Percentiles rank a stretch among this genome's conserved stretches.
These are phyloP conservation scores for Halotydeus destructor DNA, from an alignment of 1,140 invertebrate genomes.

Conservation along the genomic window DNA sequence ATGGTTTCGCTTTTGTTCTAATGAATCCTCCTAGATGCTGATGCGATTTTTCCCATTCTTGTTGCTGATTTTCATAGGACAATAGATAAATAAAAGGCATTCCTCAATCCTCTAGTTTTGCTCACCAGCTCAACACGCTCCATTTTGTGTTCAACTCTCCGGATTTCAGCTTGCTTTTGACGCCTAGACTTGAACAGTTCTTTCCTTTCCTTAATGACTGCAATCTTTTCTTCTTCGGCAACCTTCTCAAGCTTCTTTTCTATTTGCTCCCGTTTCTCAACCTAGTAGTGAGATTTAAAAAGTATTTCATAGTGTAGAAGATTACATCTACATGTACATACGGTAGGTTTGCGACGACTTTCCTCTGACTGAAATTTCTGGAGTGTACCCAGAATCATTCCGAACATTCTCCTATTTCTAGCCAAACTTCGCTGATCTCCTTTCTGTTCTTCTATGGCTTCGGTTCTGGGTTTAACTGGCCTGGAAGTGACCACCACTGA, in stretches of 20 bases:
- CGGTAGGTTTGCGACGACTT: constrained; percentile 51
- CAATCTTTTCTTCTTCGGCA: constrained; percentile 61
- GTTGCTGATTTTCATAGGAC: constrained; percentile 27
- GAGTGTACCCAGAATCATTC: constrained; percentile 70
- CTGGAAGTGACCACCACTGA: constrained; percentile 26
- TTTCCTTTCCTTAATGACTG: constrained; percentile 57
- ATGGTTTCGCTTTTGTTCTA: constrained; percentile 59
- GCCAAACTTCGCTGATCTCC: constrained; percentile 55
- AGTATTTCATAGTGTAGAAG: constrained; percentile 19
- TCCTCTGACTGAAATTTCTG: constrained; percentile 89
- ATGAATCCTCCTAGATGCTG: constrained; percentile 58
- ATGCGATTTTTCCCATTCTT: constrained; percentile 62
- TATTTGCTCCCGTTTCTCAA: constrained; percentile 60
- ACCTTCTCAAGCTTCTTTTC: constrained; percentile 83
- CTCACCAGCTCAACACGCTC: constrained; percentile 55
- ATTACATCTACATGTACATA: constrained; percentile 18
- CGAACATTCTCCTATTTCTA: constrained; percentile 81
- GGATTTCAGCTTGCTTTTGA: constrained; percentile 65
- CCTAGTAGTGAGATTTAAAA: constrained; percentile 27
- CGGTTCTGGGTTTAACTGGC: constrained; percentile 37
- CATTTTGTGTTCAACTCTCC: constrained; percentile 73
- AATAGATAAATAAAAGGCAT: not conserved
- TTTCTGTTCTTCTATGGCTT: constrained; percentile 57
- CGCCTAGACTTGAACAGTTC: constrained; percentile 62
- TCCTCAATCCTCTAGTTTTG: not conserved